Evolutionary conservation across 2,888 invertebrate species (phyloP), one percentile per base, ranked within the genome.

Genomic region (Cataglyphis cursor): DNA sequence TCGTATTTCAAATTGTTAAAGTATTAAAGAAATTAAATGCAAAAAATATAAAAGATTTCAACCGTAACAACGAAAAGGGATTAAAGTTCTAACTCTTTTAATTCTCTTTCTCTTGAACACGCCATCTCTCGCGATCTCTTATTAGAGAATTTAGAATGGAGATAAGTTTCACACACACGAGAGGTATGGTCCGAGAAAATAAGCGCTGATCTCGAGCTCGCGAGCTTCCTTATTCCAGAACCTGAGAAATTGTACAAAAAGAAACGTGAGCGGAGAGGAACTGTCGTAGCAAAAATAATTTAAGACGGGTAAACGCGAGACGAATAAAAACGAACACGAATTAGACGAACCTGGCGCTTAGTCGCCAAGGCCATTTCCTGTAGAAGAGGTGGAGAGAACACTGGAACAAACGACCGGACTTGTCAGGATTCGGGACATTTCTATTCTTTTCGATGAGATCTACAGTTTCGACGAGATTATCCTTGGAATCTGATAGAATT

Each of bases 71-170:
- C 12, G 10, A 64, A 35, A 15, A 35, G 1, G 31, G n/a, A 51
- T 44, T 31, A 41, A 41, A 51, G 18, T 57, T 21, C 6, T 28
- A n/a, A 35, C 6, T n/a, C 28, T 18, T 51, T 51, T 9, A 51
- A 51, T 15, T 44, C 44, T 3, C 4, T 12, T 4, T 44, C 44
- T 44, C n/a, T 51, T 8, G 8, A n/a, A 51, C n/a, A 51, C 2
- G 51, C 8, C 51, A n/a, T 31, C 28, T 28, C 28, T 28, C 2
- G 54, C 38, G n/a, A 54, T 0, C 31, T 57, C 31, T 68, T 44
- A 59, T 78, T 78, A 78, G 31, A 78, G 66, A 31, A 44, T 76
- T 57, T 31, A 66, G 31, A 66, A 41, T 31, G 28, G 28, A 76
- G 38, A 38, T 62, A 38, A 66, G 18, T 12, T 35, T 76, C n/a